These are phyloP conservation scores for Mareca penelope DNA, from an alignment of 2,797 vertebrate genomes.

Conservation along the genomic window DNA sequence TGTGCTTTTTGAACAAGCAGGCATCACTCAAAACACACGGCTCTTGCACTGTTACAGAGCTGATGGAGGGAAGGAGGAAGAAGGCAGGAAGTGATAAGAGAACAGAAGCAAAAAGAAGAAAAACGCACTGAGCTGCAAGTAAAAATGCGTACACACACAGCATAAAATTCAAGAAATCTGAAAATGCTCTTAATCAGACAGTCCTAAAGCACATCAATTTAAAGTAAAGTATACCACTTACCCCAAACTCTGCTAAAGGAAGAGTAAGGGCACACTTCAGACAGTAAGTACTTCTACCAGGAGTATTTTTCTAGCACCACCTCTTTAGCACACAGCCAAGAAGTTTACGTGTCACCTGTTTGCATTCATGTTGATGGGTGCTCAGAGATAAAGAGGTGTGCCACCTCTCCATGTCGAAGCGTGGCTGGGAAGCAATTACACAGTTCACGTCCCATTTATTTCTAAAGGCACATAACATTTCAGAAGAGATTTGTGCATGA, in stretches of 20 bases:
- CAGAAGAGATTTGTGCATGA: slow-evolving; percentile 6
- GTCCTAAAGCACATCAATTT: background rate
- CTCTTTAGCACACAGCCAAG: slow-evolving; percentile 56
- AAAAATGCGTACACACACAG: background rate
- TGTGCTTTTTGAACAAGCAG: background rate
- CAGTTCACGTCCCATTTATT: background rate
- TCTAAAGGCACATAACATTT: slow-evolving; percentile 23
- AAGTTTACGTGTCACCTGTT: slow-evolving; percentile 68
- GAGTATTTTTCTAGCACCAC: slow-evolving; percentile 64
- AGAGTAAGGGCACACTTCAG: background rate
- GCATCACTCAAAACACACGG: background rate
- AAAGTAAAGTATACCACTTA: slow-evolving; percentile 31
- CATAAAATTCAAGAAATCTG: background rate
- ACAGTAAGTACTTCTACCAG: background rate
- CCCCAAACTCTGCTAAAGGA: slow-evolving; percentile 51
- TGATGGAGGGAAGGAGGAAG: background rate
- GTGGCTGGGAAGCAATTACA: background rate
- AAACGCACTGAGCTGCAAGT: background rate
- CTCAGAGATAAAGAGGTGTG: slow-evolving; percentile 67
- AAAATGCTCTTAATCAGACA: background rate
- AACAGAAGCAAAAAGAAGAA: background rate
- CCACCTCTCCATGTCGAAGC: slow-evolving; percentile 9
- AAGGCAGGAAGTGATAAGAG: background rate
- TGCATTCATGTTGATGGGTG: slow-evolving; percentile 52
- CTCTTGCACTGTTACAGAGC: background rate